Conservation (phyloP, 1,140 invertebrate genomes). For the Ceratitis capitata region DNA sequence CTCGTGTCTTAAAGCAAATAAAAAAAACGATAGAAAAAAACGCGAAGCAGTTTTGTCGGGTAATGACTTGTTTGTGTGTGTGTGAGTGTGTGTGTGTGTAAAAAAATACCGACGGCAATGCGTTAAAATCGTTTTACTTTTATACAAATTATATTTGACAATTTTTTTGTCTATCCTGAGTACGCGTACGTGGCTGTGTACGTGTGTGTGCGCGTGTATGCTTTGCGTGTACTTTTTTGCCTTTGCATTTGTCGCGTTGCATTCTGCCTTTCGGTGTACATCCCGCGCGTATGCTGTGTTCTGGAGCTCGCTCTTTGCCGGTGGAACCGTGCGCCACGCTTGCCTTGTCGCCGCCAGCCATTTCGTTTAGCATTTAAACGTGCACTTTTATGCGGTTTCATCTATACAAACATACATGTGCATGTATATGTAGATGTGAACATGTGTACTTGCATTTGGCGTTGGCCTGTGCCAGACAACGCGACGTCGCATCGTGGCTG, state of each 20-base stretch:
- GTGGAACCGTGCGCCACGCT: background rate
- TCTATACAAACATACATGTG: background rate
- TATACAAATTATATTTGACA: background rate
- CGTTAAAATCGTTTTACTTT: no score
- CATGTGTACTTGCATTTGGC: no score
- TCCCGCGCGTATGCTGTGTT: background rate
- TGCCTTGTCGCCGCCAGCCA: background rate
- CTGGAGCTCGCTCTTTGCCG: background rate
- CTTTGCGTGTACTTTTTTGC: background rate
- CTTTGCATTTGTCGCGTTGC: background rate
- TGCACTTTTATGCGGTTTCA: background rate
- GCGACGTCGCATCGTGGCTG: no score
- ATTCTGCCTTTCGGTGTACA: background rate
- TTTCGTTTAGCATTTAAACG: background rate
- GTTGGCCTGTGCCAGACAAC: background rate
- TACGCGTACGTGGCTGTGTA: background rate
- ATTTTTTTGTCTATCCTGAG: background rate
- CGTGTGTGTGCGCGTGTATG: background rate
- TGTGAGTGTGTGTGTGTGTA: background rate
- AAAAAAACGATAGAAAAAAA: no score
- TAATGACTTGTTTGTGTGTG: background rate
- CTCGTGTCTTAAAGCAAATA: no score
- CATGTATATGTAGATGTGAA: background rate
- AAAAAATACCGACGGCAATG: no score
- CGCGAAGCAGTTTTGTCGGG: background rate